Base-by-base conservation (phyloP, 2,888 invertebrate species). In the Ophioninae sp. region DNA sequence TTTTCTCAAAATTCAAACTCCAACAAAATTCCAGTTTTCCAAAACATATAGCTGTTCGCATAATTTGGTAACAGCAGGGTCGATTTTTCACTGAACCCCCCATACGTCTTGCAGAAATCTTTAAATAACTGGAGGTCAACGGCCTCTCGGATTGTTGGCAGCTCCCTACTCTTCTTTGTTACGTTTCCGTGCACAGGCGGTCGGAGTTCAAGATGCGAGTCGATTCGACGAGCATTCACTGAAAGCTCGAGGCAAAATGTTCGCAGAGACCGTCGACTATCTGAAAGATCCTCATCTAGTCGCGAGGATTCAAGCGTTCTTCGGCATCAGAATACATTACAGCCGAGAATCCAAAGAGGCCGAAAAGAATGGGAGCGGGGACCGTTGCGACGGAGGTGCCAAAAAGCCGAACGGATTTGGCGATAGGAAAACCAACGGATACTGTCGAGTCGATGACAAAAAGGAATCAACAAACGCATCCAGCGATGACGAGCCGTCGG, bases 221-320 rank as follows among this genome's bases (percentile, higher is more conserved):
- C 67, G 20, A 20, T 65, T 67, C 67, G 7, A 75, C 44, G 74
- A 44, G n/a, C 2, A 75, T 67, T n/a, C 59, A 81, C 75, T 68
- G 56, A 70, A 73, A 69, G 62, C 50, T 3, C 57, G 65, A 57
- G n/a, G 10, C 57, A 75, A 10, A 57, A 87, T 86, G 86, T 82
- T 86, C 70, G 72, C 74, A 30, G 73, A 83, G 37, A 85, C 85
- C 13, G 94, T 97, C 90, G 95, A 96, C 89, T 95, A 95, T 90
- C 94, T 97, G 78, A 96, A 96, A 91, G 96, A 96, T 90, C 96
- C 97, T 7, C 93, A 95, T 84, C 93, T 97, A 87, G 97, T 98
- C 37, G 95, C 96, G 30, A 95, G 95, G 91, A 95, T 97, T 89
- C 98, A 98, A 92, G 94, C 95, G 88, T 96, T 95, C 92, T 97